Evolutionary conservation across 1,140 invertebrate species (phyloP).

Genomic region (Bombus difficillimus): DNA sequence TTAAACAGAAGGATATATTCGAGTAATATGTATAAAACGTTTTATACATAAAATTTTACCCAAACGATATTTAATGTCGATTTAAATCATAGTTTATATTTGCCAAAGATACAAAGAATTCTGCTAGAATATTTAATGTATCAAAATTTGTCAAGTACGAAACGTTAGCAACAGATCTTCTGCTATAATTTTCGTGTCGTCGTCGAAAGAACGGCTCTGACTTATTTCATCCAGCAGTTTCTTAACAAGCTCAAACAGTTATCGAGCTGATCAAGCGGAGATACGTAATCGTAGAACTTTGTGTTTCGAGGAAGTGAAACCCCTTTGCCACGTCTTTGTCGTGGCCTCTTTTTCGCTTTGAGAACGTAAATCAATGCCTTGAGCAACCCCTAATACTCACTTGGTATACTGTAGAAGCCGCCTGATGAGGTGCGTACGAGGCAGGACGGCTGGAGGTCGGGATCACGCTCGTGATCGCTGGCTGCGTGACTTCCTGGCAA

Average conservation of each 20-base stretch:
- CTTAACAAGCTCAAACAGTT: conserved; percentile 7
- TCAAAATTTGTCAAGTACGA: too few relatives aligned
- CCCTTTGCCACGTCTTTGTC: conserved; percentile 43
- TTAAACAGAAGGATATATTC: too few relatives aligned
- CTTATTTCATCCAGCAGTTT: not conserved
- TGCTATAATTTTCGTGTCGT: not conserved
- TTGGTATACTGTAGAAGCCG: conserved; percentile 94
- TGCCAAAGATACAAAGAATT: too few relatives aligned
- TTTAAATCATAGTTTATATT: too few relatives aligned
- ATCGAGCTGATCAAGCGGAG: conserved; percentile 7
- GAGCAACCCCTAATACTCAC: conserved; percentile 76
- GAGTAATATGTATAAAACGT: too few relatives aligned
- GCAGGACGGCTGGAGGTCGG: conserved; percentile 95
- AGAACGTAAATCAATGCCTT: conserved; percentile 38
- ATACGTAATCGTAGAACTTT: not conserved
- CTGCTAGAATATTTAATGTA: too few relatives aligned
- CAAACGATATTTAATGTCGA: too few relatives aligned
- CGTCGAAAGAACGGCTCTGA: too few relatives aligned
- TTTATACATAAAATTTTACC: too few relatives aligned
- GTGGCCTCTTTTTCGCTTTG: not conserved
- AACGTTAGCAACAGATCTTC: not conserved
- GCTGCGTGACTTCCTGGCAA: conserved; percentile 87
- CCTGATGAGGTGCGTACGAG: conserved; percentile 94
- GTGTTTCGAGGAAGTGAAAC: not conserved
- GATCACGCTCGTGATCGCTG: conserved; percentile 87